Base-by-base conservation (phyloP, 2,797 vertebrate genomes). In the Austrolebias charrua region DNA sequence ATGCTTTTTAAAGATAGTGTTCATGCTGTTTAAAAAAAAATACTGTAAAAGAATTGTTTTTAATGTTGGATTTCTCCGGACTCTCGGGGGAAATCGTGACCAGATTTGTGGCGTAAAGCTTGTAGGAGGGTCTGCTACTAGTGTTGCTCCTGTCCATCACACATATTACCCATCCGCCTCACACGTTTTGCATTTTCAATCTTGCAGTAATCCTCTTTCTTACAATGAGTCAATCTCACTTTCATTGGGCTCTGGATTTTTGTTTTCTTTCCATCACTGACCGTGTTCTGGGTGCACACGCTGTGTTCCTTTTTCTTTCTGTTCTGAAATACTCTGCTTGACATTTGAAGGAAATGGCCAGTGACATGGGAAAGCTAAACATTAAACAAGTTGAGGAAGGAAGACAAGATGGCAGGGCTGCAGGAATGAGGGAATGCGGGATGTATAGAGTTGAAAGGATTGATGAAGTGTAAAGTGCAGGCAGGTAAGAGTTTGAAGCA, bases 401-500 rank as follows among this genome's bases (percentile, higher is more conserved):
- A 29, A 16, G 49, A 35, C 2, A 11, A n/a, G 18, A 10, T 46
- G 1, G 12, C 3, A 19, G 47, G 11, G 24, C 20, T 33, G 54
- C 10, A 18, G 55, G 31, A 63, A 59, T 43, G 18, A 63, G 62
- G 63, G 50, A 45, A 28, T 16, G 63, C 8, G 50, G 70, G 58
- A 38, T 29, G 60, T 64, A 43, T 50, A 2, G 12, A 60, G 49
- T 58, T 19, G 50, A 54, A 51, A 59, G 63, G 71, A 76, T 60
- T 83, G 73, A 79, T 78, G 61, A 73, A 56, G 76, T 77, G 72
- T 71, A 60, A 70, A 65, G 54, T 47, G 55, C 66, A 78, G 71
- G 72, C 83, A 79, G 73, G 63, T 78, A 57, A 79, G 75, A 78
- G 70, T 86, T 82, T 82, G 70, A 64, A 78, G 66, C 78, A 65